Percentiles rank a stretch among this genome's conserved stretches.
Evolutionary conservation across 2,888 invertebrate genomes (phyloP).

Genomic region (Molanna angustata): DNA sequence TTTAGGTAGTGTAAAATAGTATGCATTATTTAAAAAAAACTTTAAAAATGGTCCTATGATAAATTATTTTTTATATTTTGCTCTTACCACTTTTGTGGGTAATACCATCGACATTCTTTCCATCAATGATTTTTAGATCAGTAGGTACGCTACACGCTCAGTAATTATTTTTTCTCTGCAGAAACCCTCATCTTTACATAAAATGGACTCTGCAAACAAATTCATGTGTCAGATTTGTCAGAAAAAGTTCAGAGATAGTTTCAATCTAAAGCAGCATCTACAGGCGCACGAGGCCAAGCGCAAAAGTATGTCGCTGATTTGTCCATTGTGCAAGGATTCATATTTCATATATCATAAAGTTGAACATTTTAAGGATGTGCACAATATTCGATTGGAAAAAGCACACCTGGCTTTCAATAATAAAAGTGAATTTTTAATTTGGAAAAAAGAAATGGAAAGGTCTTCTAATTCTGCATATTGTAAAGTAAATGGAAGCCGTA

Average conservation of each 20-base stretch:
- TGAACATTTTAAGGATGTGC: too few relatives aligned
- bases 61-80: too few relatives aligned
- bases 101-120: too few relatives aligned
- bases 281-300: background rate
- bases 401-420: too few relatives aligned
- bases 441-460: background rate
- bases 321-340: constrained; percentile 1
- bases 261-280: constrained; percentile 3
- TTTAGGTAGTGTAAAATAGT: too few relatives aligned
- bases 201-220: background rate
- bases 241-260: constrained; percentile 1
- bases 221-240: background rate
- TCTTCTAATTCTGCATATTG: background rate
- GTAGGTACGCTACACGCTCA: too few relatives aligned
- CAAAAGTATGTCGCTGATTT: background rate
- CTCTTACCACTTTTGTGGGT: too few relatives aligned
- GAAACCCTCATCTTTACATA: background rate
- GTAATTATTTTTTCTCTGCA: too few relatives aligned
- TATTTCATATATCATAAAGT: too few relatives aligned
- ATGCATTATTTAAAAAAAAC: too few relatives aligned
- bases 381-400: constrained; percentile 1
- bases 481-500: background rate
- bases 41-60: too few relatives aligned
- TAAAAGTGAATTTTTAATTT: background rate
- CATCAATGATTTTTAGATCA: too few relatives aligned